Evolutionary conservation across 2,797 vertebrate species (phyloP).

Genomic region (Tokudaia tokunoshimensis): DNA sequence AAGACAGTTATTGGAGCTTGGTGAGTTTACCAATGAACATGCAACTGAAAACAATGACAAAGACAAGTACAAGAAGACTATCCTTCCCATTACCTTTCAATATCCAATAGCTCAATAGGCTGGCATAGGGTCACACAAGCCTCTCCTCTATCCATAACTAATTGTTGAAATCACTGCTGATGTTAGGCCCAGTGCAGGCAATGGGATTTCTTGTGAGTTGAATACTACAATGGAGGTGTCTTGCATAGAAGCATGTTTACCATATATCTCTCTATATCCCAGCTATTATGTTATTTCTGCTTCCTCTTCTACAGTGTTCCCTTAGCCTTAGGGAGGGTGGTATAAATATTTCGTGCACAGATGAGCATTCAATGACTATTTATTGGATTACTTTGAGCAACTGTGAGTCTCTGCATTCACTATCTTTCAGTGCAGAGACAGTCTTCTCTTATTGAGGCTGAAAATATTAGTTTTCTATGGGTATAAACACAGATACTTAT

Average conservation of each 20-base stretch:
- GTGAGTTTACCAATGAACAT: neutral
- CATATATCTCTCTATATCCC: neutral
- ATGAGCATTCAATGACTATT: neutral
- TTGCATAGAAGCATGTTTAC: neutral
- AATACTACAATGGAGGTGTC: neutral
- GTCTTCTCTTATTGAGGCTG: neutral
- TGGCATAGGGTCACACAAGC: neutral
- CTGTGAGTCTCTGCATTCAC: neutral
- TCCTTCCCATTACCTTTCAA: neutral
- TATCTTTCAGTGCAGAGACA: neutral
- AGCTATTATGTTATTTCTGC: neutral
- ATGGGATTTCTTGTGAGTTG: neutral
- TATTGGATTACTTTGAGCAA: neutral
- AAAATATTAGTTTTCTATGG: neutral
- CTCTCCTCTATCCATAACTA: neutral
- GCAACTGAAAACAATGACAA: neutral
- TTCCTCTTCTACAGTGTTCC: neutral
- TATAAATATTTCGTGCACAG: neutral
- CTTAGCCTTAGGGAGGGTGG: neutral
- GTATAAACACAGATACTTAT: neutral
- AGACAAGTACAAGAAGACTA: too few relatives aligned
- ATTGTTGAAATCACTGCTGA: neutral
- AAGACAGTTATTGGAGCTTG: neutral
- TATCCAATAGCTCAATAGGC: neutral
- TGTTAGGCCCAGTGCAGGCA: neutral